Conservation (phyloP, 2,888 invertebrate genomes). For the Andrena trimmerana region DNA sequence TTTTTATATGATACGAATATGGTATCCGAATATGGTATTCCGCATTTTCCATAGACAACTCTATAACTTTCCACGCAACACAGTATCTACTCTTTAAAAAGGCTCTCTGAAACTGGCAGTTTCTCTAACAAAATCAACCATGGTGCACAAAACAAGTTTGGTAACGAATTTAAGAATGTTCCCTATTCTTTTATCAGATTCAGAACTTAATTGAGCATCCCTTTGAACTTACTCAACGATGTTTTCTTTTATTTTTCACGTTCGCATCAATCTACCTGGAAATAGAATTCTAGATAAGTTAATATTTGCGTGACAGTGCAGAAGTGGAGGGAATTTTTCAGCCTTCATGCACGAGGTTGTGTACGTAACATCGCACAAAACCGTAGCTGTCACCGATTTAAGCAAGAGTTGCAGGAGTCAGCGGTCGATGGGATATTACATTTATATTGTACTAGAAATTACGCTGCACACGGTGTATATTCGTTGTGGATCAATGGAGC, state of each 20-base stretch:
- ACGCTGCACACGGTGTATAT: conserved; percentile 69
- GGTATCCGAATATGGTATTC: not conserved
- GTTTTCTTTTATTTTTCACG: not conserved
- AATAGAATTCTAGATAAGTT: conserved; percentile 23
- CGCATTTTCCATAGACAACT: no score
- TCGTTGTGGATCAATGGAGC: conserved; percentile 75
- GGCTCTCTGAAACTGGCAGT: not conserved
- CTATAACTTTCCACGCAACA: no score
- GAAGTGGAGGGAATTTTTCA: not conserved
- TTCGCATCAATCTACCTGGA: conserved; percentile 1
- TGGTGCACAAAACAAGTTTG: not conserved
- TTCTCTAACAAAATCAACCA: not conserved
- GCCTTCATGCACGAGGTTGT: not conserved
- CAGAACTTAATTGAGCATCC: not conserved
- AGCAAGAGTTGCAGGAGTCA: conserved; percentile 13
- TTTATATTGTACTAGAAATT: conserved; percentile 71
- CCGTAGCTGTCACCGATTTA: conserved; percentile 15
- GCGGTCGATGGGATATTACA: conserved; percentile 49
- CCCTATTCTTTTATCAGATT: not conserved
- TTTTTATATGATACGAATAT: not conserved
- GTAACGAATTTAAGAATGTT: not conserved
- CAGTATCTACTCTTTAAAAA: not conserved
- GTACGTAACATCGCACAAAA: not conserved
- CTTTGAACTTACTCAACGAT: not conserved
- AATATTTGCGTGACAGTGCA: conserved; percentile 19